phyloP scores from a whole-genome alignment of 2,888 invertebrate genomes.

The Gandaritis pyraliata region DNA sequence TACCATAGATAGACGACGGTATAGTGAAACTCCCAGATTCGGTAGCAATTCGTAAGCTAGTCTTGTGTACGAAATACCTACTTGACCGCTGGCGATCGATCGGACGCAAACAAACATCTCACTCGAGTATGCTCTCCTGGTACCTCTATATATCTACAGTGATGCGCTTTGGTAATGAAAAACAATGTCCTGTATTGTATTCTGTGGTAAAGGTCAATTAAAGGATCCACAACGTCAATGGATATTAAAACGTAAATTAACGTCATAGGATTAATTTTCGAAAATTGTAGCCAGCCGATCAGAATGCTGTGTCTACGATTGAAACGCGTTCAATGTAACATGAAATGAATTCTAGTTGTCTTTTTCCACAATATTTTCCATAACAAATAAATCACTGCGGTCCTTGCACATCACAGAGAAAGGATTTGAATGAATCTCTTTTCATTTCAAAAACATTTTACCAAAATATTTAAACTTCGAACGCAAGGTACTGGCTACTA shows the following conservation, averaged over 20 bases:
- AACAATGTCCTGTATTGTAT: slow-evolving; percentile 58
- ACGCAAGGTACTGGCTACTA: neutral
- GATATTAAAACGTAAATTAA: slow-evolving; percentile 10
- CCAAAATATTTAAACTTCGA: neutral
- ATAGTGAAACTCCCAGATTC: neutral
- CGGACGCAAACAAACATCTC: slow-evolving; percentile 48
- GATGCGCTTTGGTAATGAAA: slow-evolving; percentile 74
- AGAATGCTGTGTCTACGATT: neutral
- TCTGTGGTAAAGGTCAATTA: slow-evolving; percentile 43
- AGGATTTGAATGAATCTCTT: too few relatives aligned
- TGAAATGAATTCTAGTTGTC: too few relatives aligned
- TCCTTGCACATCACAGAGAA: too few relatives aligned
- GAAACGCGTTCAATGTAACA: too few relatives aligned
- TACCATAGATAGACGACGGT: neutral
- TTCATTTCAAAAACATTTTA: too few relatives aligned
- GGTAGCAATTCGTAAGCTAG: neutral
- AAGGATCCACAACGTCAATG: slow-evolving; percentile 25
- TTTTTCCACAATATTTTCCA: too few relatives aligned
- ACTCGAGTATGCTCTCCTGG: slow-evolving; percentile 67
- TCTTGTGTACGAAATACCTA: neutral
- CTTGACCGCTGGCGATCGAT: slow-evolving; percentile 3
- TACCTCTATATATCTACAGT: slow-evolving; percentile 79
- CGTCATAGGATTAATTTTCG: neutral
- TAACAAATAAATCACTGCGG: too few relatives aligned
- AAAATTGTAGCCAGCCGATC: neutral